Evolutionary conservation across 92 coral and sea anemone species (phyloP).

Genomic region (Siderastrea siderea): DNA sequence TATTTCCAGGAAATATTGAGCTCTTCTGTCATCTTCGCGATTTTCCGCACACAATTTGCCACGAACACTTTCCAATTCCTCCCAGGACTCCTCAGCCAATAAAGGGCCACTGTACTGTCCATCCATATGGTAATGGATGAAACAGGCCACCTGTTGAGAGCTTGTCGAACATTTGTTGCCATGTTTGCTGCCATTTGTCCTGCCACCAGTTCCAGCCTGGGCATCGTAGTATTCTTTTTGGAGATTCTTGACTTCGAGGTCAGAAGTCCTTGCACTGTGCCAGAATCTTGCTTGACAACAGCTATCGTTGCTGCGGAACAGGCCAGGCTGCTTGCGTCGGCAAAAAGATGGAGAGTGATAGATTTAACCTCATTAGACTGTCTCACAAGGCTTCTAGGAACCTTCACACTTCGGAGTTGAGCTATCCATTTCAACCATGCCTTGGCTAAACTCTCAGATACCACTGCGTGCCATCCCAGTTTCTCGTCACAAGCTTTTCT

Average conservation of each 20-base stretch:
- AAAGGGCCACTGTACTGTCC: not conserved
- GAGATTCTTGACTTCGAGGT: no score
- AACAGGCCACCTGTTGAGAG: not conserved
- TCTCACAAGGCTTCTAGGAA: constrained; percentile 26
- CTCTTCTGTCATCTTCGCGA: constrained; percentile 32
- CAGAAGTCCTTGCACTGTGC: not conserved
- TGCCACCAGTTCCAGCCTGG: no score
- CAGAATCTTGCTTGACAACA: no score
- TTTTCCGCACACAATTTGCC: constrained; percentile 44
- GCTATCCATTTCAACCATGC: constrained; percentile 21
- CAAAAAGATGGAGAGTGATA: constrained; percentile 24
- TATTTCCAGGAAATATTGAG: constrained; percentile 25
- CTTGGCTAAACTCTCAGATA: constrained; percentile 11
- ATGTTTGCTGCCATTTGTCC: no score
- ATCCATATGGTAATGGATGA: not conserved
- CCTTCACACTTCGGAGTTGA: constrained; percentile 31
- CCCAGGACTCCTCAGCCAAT: constrained; percentile 24
- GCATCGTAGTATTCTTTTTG: no score
- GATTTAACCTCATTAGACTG: not conserved
- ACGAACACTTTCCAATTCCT: constrained; percentile 29
- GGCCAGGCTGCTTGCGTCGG: constrained; percentile 7
- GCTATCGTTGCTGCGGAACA: not conserved
- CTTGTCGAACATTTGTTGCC: no score
- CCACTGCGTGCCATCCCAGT: constrained; percentile 22
- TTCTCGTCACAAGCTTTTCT: constrained; percentile 51